Evolutionary conservation across 2,113 vertebrate species (phyloP), one percentile per base, ranked within the genome.

Genomic region (Lethenteron camtschaticum): DNA sequence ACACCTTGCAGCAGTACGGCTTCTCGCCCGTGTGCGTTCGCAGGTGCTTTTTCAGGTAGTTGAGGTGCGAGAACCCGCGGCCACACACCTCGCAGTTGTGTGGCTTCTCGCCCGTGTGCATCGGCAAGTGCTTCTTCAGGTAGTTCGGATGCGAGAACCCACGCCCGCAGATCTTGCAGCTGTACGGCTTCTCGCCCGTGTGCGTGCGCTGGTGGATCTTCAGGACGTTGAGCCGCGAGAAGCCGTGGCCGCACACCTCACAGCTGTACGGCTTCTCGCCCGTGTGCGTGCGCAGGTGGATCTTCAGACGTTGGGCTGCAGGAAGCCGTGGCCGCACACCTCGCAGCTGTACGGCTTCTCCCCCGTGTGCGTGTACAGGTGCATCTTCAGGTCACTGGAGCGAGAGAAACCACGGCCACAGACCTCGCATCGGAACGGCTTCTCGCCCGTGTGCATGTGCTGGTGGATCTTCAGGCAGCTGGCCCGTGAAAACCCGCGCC

Each of bases 371-470:
- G 16, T 63, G 16, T 18, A 18, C 59, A 14, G 59, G 7, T 63
- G 59, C 13, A 63, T 63, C 59, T 63, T 59, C 70, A 71, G 70
- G 58, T 14, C 41, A 8, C 20, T 12, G 18, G 57, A 24, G 18
- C 24, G 70, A 12, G 20, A 41, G 55, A 71, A 71, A 11, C 20
- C 59, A 12, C 56, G 24, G 11, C 70, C 59, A 60, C 70, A 71
- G 20, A 55, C 58, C 18, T 9, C 57, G 59, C 70, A 68, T 16
- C 10, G n/a, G 70, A 58, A n/a, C 3, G 70, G 70, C 14, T 58
- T 10, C 56, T 70, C 70, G 2, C 14, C 70, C 11, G 70, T 70
- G 70, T 70, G 70, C 9, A 55, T 70, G 56, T 55, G 58, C 70
- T 71, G 57, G 58, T 71, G 70, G 13, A 5, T 12, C 11, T 57